These are phyloP conservation scores for Hartigia nigra DNA, from an alignment of 2,888 invertebrate genomes.

Conservation along the genomic window DNA sequence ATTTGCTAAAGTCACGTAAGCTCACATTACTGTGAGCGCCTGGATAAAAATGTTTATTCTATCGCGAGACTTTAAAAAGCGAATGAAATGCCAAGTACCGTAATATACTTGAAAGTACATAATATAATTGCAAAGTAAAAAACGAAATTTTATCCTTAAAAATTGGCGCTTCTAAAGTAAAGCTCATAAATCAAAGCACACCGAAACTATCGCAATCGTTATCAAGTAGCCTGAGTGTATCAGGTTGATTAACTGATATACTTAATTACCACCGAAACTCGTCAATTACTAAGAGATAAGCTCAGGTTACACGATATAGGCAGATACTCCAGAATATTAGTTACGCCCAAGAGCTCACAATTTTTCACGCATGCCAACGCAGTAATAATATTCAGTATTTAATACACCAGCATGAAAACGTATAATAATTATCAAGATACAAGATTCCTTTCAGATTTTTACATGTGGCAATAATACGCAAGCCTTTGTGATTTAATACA, in stretches of 20 bases:
- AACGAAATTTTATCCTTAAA: neutral
- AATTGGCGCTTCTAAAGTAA: neutral
- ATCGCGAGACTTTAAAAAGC: no score
- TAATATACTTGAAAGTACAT: neutral
- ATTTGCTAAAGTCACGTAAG: neutral
- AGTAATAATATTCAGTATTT: no score
- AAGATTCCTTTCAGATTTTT: neutral
- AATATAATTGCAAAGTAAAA: neutral
- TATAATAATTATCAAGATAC: neutral
- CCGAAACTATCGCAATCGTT: neutral
- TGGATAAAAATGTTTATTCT: no score
- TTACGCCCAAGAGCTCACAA: neutral
- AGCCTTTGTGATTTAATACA: neutral
- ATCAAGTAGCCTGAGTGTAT: neutral
- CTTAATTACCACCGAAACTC: neutral
- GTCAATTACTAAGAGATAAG: neutral
- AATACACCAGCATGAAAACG: neutral
- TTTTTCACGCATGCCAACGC: neutral
- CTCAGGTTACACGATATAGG: neutral
- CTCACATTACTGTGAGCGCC: no score
- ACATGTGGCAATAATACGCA: neutral
- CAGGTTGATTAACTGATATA: neutral
- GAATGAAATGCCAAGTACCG: no score
- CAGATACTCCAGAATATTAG: neutral
- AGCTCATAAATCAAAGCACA: neutral